These are phyloP conservation scores for Axea sp. DNA, from an alignment of 2,888 invertebrate species.

Conservation along the genomic window DNA sequence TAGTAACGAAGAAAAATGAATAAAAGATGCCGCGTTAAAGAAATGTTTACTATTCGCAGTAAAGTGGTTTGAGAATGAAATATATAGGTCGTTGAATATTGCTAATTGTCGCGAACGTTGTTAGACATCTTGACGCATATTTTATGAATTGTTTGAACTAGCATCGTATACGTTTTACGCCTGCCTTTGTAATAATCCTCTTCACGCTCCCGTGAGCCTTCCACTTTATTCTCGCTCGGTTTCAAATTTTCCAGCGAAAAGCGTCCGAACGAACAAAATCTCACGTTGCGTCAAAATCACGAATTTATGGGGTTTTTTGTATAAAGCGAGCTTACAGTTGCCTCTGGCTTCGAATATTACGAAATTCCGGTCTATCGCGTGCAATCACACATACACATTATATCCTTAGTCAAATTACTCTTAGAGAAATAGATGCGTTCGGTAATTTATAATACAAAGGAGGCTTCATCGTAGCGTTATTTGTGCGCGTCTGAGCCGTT, in stretches of 20 bases:
- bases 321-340: constrained; percentile 19
- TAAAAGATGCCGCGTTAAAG: neutral
- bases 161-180: constrained; percentile 41
- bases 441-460: constrained; percentile 15
- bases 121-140: constrained; percentile 34
- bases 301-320: constrained; percentile 52
- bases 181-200: constrained; percentile 55
- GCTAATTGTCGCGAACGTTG: constrained; percentile 6
- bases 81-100: constrained; percentile 1
- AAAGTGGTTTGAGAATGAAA: neutral
- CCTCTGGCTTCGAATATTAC: constrained; percentile 34
- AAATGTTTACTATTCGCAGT: neutral
- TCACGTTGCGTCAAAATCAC: constrained; percentile 54
- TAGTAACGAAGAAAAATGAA: neutral
- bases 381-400: constrained; percentile 34
- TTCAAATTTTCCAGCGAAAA: constrained; percentile 51
- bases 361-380: constrained; percentile 50
- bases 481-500: constrained; percentile 3
- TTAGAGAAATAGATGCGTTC: constrained; percentile 38
- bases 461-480: neutral
- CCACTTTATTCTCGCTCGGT: constrained; percentile 54
- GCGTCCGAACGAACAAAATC: constrained; percentile 58
- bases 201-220: constrained; percentile 52
- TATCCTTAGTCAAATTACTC: constrained; percentile 33
- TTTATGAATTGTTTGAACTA: constrained; percentile 46